phyloP scores from a whole-genome alignment of 2,888 invertebrate species.

The Sicus ferrugineus region DNA sequence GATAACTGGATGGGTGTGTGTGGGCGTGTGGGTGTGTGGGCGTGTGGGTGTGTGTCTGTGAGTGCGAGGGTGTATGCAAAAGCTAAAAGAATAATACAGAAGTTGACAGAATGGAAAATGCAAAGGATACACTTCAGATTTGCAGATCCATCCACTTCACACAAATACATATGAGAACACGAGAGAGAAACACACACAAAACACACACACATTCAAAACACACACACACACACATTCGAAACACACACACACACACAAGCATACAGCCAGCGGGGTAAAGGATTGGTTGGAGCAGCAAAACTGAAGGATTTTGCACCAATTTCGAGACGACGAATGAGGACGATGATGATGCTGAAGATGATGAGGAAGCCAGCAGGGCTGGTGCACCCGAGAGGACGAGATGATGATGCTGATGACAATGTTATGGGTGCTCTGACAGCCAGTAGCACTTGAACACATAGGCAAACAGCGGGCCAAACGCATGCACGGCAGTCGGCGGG shows the following conservation, averaged over 20 bases:
- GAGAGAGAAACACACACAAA: neutral
- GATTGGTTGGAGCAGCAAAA: constrained; percentile 21
- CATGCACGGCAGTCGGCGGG: neutral
- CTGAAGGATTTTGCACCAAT: constrained; percentile 39
- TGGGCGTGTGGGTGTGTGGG: constrained; percentile 11
- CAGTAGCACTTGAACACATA: constrained; percentile 50
- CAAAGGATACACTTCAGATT: constrained; percentile 39
- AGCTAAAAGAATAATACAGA: constrained; percentile 40
- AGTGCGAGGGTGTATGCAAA: constrained; percentile 23
- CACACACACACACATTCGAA: neutral
- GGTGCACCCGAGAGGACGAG: neutral
- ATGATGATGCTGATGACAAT: constrained; percentile 50
- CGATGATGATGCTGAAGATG: constrained; percentile 17
- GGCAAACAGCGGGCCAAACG: too few species aligned
- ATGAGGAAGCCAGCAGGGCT: neutral
- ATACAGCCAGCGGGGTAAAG: neutral
- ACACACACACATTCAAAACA: constrained; percentile 7
- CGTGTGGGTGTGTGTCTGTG: constrained; percentile 5
- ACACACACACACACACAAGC: neutral
- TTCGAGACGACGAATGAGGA: constrained; percentile 29
- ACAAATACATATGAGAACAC: constrained; percentile 23
- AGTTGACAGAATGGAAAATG: constrained; percentile 38
- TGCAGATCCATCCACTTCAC: constrained; percentile 34
- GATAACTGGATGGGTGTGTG: constrained; percentile 29
- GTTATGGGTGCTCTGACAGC: constrained; percentile 58